Evolutionary conservation across 2,888 invertebrate genomes (phyloP).

Genomic region (Melipona bicolor): DNA sequence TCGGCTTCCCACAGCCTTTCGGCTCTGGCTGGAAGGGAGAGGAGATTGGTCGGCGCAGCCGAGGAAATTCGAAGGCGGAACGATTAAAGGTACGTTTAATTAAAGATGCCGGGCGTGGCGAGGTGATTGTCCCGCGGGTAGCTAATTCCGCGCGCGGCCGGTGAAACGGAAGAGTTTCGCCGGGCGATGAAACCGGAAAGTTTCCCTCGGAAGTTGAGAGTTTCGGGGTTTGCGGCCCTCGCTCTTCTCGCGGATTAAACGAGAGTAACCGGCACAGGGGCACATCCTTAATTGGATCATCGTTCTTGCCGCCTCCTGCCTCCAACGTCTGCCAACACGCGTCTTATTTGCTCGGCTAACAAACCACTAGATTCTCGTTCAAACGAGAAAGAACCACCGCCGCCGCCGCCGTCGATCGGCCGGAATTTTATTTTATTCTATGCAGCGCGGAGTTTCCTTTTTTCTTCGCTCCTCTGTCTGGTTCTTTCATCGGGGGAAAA

Average conservation of each 20-base stretch:
- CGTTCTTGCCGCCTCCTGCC: conserved; percentile 63
- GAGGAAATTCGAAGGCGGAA: conserved; percentile 1
- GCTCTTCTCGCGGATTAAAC: conserved; percentile 58
- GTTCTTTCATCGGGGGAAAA: background rate
- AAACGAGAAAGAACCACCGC: conserved; percentile 12
- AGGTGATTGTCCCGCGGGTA: conserved; percentile 4
- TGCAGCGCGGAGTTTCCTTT: conserved; percentile 30
- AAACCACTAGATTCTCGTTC: conserved; percentile 54
- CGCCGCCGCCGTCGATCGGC: conserved; percentile 15
- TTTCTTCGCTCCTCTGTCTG: background rate
- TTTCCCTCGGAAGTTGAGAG: conserved; percentile 50
- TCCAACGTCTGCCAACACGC: conserved; percentile 38
- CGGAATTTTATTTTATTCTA: conserved; percentile 5
- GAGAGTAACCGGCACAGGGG: conserved; percentile 59
- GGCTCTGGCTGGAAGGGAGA: too few relatives aligned
- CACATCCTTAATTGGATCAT: conserved; percentile 71
- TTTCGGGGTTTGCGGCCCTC: conserved; percentile 43
- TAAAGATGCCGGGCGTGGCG: conserved; percentile 13
- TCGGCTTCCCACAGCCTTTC: too few relatives aligned
- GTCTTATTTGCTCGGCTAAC: conserved; percentile 65
- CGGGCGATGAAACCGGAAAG: conserved; percentile 45
- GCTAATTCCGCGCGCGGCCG: conserved; percentile 48
- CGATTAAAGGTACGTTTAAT: conserved; percentile 39
- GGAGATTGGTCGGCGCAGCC: too few relatives aligned
- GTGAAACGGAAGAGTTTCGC: conserved; percentile 50